A percentile compares a stretch with the other conserved stretches of the same genome.
These are phyloP conservation scores for Dynastes maya DNA, from an alignment of 2,888 invertebrate genomes.

Conservation along the genomic window DNA sequence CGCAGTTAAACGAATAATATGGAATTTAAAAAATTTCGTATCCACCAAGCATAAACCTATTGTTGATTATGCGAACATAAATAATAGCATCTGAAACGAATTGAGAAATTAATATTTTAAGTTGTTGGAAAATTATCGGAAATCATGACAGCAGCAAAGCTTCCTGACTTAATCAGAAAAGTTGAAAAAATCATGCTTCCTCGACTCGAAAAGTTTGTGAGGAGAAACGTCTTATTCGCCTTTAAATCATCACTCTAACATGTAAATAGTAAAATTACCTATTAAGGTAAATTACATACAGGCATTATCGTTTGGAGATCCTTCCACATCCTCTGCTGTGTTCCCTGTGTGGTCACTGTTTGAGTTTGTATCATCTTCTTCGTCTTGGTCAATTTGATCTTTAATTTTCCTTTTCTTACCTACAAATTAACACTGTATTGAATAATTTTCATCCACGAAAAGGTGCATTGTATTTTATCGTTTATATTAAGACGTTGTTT, in stretches of 20 bases:
- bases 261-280: not conserved
- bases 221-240: constrained; percentile 60
- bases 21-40: too few relatives aligned
- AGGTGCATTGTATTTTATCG: too few relatives aligned
- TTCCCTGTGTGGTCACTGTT: constrained; percentile 49
- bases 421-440: constrained; percentile 48
- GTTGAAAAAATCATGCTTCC: constrained; percentile 49
- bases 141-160: not conserved
- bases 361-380: constrained; percentile 55
- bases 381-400: constrained; percentile 54
- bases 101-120: too few relatives aligned
- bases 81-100: too few relatives aligned
- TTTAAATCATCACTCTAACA: constrained; percentile 57
- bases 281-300: not conserved
- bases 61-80: too few relatives aligned
- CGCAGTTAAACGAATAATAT: too few relatives aligned
- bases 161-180: constrained; percentile 46
- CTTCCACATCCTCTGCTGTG: constrained; percentile 52
- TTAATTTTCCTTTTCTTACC: constrained; percentile 63
- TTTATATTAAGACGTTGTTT: too few relatives aligned
- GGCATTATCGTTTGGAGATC: not conserved
- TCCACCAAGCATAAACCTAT: too few relatives aligned
- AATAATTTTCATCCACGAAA: not conserved
- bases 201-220: constrained; percentile 56
- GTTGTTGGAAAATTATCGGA: too few relatives aligned